Conservation (phyloP, 2,113 vertebrate species). For the Pseudopodoces humilis region DNA sequence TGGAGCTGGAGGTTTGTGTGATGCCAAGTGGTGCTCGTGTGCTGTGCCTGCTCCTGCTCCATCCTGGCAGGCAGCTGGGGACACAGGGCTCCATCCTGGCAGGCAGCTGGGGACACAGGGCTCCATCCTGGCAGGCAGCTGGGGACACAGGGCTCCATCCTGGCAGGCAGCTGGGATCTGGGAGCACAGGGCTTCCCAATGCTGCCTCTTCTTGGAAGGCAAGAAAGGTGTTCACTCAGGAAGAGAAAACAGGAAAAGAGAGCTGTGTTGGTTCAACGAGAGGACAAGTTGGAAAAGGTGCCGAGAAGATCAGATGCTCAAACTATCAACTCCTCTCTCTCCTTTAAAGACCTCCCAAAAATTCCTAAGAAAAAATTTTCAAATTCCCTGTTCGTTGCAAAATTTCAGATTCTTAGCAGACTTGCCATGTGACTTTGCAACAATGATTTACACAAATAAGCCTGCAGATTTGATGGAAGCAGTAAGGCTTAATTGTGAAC, state of each 20-base stretch:
- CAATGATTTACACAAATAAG: not conserved
- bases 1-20: not conserved
- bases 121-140: not conserved
- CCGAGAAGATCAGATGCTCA: not conserved
- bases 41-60: rapidly evolving
- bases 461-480: not conserved
- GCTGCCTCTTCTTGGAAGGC: not conserved
- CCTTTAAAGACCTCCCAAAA: not conserved
- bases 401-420: not conserved
- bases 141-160: not conserved
- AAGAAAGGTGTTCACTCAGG: not conserved
- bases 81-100: too few relatives aligned
- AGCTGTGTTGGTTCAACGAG: not conserved
- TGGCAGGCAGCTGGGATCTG: not conserved
- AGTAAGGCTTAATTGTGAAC: not conserved
- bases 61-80: too few relatives aligned
- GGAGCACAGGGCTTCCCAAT: rapidly evolving
- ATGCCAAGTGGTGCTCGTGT: rapidly evolving
- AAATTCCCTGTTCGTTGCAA: not conserved
- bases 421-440: not conserved
- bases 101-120: not conserved
- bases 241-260: not conserved
- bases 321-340: rapidly evolving
- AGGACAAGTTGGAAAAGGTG: not conserved
- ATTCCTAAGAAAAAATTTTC: not conserved